These are phyloP conservation scores for Ardeotis arabs DNA, from an alignment of 2,113 vertebrate species.

Conservation along the genomic window DNA sequence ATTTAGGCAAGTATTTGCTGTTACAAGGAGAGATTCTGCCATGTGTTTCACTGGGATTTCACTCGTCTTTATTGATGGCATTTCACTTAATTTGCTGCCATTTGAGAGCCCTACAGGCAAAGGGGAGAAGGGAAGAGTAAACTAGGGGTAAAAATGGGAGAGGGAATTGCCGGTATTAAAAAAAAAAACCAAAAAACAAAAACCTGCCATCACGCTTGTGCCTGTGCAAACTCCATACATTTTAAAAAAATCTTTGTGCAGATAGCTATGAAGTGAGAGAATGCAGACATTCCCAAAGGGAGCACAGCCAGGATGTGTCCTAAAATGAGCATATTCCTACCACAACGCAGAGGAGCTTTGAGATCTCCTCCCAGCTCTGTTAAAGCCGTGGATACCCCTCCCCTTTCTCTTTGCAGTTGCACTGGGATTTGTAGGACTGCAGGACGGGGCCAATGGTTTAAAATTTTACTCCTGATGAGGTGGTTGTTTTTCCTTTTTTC, in stretches of 20 bases:
- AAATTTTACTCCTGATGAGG: neutral
- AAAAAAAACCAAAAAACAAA: neutral
- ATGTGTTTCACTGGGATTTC: slow-evolving; percentile 37
- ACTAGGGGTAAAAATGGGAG: slow-evolving; percentile 6
- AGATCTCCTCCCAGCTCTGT: neutral
- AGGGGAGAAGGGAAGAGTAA: slow-evolving; percentile 12
- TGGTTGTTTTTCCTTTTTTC: neutral
- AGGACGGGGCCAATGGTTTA: neutral
- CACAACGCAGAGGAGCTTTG: neutral
- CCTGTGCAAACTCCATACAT: neutral
- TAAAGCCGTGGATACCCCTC: neutral
- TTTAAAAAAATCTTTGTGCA: slow-evolving; percentile 12
- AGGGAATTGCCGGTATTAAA: neutral
- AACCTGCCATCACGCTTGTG: neutral
- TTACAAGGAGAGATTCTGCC: neutral
- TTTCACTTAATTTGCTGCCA: slow-evolving; percentile 58
- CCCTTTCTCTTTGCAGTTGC: neutral
- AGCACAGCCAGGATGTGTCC: neutral
- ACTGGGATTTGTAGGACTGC: neutral
- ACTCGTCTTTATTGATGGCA: slow-evolving; percentile 57
- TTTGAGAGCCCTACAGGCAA: slow-evolving; percentile 50
- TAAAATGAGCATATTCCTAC: neutral
- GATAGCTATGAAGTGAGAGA: slow-evolving; percentile 8
- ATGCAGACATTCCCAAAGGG: neutral
- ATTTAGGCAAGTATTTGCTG: slow-evolving; percentile 14